phyloP scores from a whole-genome alignment of 2,888 invertebrate species.

The Mermis nigrescens region DNA sequence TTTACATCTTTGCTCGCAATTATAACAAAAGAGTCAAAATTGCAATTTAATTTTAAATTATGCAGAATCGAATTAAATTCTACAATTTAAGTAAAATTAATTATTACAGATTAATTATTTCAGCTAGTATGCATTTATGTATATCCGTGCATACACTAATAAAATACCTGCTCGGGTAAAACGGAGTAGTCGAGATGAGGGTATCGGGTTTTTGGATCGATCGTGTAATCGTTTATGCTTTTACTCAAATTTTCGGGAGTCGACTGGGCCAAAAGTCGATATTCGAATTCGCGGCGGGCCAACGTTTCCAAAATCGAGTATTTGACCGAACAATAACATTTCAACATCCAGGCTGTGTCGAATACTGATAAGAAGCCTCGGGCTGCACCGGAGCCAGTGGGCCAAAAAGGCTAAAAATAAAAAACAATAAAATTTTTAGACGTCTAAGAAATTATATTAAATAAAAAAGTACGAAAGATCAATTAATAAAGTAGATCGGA shows the following conservation, averaged over 20 bases:
- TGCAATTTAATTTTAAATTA: background rate
- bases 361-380: slow-evolving; percentile 83
- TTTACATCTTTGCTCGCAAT: no score
- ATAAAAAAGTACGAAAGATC: no score
- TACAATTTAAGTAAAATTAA: no score
- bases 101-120: no score
- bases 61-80: background rate
- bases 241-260: slow-evolving; percentile 85
- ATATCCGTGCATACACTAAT: background rate
- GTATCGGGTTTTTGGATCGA: slow-evolving; percentile 45
- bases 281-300: slow-evolving; percentile 83
- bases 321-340: slow-evolving; percentile 48
- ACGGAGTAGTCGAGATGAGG: slow-evolving; percentile 27
- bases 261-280: slow-evolving; percentile 69
- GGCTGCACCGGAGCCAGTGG: slow-evolving; percentile 92
- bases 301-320: slow-evolving; percentile 42
- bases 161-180: background rate
- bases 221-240: slow-evolving; percentile 42
- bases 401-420: slow-evolving; percentile 57
- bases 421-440: no score
- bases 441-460: no score
- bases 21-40: background rate
- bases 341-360: slow-evolving; percentile 86
- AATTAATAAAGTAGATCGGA: no score
- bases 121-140: no score